These are phyloP conservation scores for Remorina albescens DNA, from an alignment of 2,797 vertebrate species.

Conservation along the genomic window DNA sequence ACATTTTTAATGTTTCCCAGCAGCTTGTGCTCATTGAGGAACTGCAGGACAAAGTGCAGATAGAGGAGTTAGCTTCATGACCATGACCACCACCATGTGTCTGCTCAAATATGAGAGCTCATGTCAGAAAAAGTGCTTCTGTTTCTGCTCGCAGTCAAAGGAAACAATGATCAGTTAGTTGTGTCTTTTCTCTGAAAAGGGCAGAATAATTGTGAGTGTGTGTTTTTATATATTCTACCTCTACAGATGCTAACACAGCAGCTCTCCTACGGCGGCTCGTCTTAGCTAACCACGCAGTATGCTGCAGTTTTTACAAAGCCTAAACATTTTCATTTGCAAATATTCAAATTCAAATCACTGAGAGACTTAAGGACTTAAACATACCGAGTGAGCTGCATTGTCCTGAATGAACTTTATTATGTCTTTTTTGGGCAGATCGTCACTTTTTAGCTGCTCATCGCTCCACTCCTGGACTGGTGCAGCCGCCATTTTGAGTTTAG, in stretches of 20 bases:
- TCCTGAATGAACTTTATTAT: constrained; percentile 95
- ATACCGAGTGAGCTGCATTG: constrained; percentile 91
- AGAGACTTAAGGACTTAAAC: constrained; percentile 13
- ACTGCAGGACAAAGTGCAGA: constrained; percentile 79
- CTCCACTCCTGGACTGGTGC: constrained; percentile 90
- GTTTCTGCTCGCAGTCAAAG: neutral
- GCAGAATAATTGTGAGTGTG: rapidly evolving
- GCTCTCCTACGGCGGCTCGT: neutral
- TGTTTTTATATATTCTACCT: rapidly evolving
- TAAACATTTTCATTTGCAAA: neutral
- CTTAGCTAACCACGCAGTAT: constrained; percentile 47
- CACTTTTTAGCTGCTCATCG: constrained; percentile 92
- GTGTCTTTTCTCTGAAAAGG: neutral
- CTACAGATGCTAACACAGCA: constrained; percentile 6
- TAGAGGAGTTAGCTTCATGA: neutral
- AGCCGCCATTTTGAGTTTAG: constrained; percentile 87
- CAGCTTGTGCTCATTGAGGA: constrained; percentile 94
- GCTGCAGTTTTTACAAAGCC: neutral
- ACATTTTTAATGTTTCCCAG: constrained; percentile 97
- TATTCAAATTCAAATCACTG: rapidly evolving
- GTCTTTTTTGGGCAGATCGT: constrained; percentile 94
- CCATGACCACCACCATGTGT: too few species aligned
- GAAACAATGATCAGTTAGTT: neutral
- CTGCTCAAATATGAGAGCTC: too few species aligned
- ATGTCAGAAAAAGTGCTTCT: rapidly evolving